Evolutionary conservation across 2,113 vertebrate species (phyloP).

Genomic region (Callocephalon fimbriatum): DNA sequence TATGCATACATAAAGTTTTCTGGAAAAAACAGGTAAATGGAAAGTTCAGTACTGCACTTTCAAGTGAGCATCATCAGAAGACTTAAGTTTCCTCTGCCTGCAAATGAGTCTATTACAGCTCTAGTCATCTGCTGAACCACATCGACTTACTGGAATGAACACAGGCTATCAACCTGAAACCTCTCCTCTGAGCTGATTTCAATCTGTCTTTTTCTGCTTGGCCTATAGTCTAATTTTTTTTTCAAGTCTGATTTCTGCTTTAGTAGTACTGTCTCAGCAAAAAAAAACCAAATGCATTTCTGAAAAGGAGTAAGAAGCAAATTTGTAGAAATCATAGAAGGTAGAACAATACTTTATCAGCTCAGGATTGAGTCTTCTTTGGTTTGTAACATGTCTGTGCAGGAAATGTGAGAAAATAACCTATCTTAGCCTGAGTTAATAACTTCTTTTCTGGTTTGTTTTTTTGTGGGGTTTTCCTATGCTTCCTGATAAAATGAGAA

Average conservation of each 20-base stretch:
- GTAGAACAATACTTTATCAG: constrained; percentile 1
- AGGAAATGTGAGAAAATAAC: constrained; percentile 48
- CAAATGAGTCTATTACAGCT: background rate
- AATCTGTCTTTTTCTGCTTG: background rate
- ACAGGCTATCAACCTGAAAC: background rate
- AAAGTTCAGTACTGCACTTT: background rate
- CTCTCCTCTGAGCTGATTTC: background rate
- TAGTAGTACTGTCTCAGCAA: background rate
- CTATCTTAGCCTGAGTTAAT: constrained; percentile 2
- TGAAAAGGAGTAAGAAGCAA: constrained; percentile 16
- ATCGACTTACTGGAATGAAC: background rate
- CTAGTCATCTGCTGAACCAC: background rate
- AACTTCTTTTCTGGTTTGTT: background rate
- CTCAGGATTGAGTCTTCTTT: constrained; percentile 49
- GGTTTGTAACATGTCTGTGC: background rate
- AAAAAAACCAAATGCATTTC: background rate
- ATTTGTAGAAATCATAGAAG: constrained; percentile 13
- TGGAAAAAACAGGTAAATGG: background rate
- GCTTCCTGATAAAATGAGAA: constrained; percentile 55
- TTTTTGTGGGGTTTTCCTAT: background rate
- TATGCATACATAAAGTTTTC: background rate
- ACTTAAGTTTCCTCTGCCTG: background rate
- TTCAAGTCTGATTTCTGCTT: constrained; percentile 32
- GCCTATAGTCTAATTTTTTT: background rate
- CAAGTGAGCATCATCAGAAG: background rate